phyloP scores from a whole-genome alignment of 1,140 invertebrate genomes.

The Phymorhynchus buccinoides region DNA sequence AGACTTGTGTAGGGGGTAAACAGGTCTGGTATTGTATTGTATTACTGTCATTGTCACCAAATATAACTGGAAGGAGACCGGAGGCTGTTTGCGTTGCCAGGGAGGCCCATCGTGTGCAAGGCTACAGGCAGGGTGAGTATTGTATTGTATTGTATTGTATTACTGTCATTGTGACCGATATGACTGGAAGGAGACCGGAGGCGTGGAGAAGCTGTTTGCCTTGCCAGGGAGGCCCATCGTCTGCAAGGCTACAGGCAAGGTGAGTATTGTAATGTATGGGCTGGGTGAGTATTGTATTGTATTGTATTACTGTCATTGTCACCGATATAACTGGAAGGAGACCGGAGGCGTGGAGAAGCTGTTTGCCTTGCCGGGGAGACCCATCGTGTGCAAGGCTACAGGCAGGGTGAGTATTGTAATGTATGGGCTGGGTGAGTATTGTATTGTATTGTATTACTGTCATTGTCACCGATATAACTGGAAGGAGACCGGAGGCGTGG shows the following conservation, averaged over 20 bases:
- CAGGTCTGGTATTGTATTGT: too few species aligned
- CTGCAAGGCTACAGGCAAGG: constrained; percentile 86
- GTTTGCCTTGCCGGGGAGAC: constrained; percentile 91
- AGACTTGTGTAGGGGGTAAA: too few species aligned
- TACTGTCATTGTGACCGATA: too few species aligned
- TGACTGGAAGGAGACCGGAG: constrained; percentile 94
- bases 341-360: constrained; percentile 91
- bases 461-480: too few species aligned
- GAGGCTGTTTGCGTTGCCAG: constrained; percentile 96
- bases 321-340: too few species aligned
- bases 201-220: constrained; percentile 92
- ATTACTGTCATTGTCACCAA: too few species aligned
- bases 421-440: constrained; percentile 82
- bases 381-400: constrained; percentile 87
- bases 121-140: constrained; percentile 82
- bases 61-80: constrained; percentile 99
- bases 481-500: constrained; percentile 89
- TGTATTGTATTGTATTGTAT: too few species aligned
- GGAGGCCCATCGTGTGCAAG: constrained; percentile 86
- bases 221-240: constrained; percentile 90
- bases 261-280: constrained; percentile 78
- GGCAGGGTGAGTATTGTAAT: constrained; percentile 80
- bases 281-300: constrained; percentile 80
- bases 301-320: too few species aligned
- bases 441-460: too few species aligned